A percentile compares a stretch with the other conserved stretches of the same genome.
Evolutionary conservation across 1,140 invertebrate genomes (phyloP).

Genomic region (Apis laboriosa): DNA sequence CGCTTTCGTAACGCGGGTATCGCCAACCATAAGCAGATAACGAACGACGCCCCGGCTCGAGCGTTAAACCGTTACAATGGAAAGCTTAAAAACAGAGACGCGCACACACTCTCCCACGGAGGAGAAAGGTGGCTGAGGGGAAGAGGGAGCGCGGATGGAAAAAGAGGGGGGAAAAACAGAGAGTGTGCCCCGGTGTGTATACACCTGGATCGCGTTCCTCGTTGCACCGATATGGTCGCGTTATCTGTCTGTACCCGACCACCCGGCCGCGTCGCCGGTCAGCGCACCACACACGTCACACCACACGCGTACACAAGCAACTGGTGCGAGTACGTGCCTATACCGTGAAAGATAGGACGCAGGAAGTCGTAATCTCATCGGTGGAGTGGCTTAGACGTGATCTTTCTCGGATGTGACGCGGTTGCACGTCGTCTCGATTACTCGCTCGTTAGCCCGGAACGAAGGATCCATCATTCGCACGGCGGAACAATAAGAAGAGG

Average conservation of each 20-base stretch:
- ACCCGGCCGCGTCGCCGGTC: conserved; percentile 37
- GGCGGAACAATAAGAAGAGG: conserved; percentile 36
- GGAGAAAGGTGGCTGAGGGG: background rate
- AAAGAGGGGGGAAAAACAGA: background rate
- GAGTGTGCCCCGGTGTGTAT: conserved; percentile 7
- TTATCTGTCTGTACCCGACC: conserved; percentile 54
- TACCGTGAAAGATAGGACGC: conserved; percentile 58
- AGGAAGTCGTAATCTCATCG: conserved; percentile 63
- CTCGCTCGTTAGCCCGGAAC: conserved; percentile 18
- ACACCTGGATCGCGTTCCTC: conserved; percentile 58
- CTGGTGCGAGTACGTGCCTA: background rate
- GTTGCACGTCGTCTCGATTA: conserved; percentile 29
- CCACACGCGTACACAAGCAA: background rate
- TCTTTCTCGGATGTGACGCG: conserved; percentile 21
- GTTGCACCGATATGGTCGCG: conserved; percentile 50
- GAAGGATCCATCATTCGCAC: conserved; percentile 40
- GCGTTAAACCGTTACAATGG: conserved; percentile 45
- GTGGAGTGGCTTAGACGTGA: conserved; percentile 9
- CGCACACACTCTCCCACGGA: background rate
- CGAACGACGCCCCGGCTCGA: conserved; percentile 34
- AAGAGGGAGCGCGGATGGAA: background rate
- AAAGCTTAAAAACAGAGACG: conserved; percentile 40
- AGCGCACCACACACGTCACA: background rate
- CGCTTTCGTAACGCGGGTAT: conserved; percentile 43
- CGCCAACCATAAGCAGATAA: conserved; percentile 40